Base-by-base conservation (phyloP, 1,140 invertebrate genomes). In the Aporrectodea caliginosa region DNA sequence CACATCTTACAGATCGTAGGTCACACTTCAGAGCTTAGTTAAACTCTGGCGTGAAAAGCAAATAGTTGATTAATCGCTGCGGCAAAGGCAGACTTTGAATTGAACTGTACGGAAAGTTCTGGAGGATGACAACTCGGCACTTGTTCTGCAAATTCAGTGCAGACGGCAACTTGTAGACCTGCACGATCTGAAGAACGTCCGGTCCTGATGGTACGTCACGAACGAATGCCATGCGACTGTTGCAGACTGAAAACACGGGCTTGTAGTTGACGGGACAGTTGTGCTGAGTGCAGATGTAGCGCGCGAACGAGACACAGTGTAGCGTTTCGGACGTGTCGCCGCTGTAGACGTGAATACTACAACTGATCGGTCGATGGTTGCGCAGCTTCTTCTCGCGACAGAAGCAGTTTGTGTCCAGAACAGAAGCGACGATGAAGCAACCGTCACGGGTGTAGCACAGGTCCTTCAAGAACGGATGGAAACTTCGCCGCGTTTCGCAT, bases 151-250 rank as follows among this genome's bases (percentile, higher is more conserved):
- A 80, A 71, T 82, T 85, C 43, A 69, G 32, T 32, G 77, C 58
- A 70, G 31, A n/a, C 6, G 87, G 87, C 35, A 88, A 82, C 77
- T 87, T 87, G 82, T 87, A 88, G 35, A 87, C 84, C 79, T 88
- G 85, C 30, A 88, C 83, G 78, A 86, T 84, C 78, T 86, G 85
- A 27, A 83, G 77, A 1, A 16, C 22, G 22, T 58, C 22, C 43
- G 6, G 43, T 12, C 22, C 43, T 6, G 6, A 58, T 22, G 43
- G 43, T 58, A 85, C 84, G 82, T 88, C 87, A 29, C 87, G 77
- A n/a, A 86, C 84, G 27, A 88, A 84, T 32, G 87, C 87, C 87
- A 88, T 88, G 2, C 86, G 83, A 72, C 83, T 86, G 31, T 86
- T 86, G 81, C 87, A 88, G n/a, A 84, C 82, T 14, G 87, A 88